phyloP scores from a whole-genome alignment of 2,113 vertebrate species.

The Hystrix cristata region DNA sequence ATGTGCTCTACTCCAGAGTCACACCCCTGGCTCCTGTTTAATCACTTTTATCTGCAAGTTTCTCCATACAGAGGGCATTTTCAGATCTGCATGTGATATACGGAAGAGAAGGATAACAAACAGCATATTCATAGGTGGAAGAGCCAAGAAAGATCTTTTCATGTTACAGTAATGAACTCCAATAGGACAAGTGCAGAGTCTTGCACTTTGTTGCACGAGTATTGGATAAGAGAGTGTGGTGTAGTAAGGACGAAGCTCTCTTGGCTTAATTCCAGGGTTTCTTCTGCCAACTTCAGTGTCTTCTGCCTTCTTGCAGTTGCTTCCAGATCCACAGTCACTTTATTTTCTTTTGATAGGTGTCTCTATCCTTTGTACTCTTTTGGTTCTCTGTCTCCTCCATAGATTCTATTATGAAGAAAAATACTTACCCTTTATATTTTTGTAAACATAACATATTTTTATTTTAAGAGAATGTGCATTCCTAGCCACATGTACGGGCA shows the following conservation, averaged over 20 bases:
- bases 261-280: neutral
- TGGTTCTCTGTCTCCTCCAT: neutral
- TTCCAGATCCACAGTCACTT: neutral
- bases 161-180: neutral
- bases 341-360: neutral
- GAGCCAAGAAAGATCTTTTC: neutral
- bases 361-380: neutral
- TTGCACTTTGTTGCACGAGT: neutral
- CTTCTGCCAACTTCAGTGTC: neutral
- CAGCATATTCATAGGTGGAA: neutral
- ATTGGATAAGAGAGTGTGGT: neutral
- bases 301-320: neutral
- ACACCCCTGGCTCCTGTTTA: neutral
- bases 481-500: neutral
- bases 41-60: neutral
- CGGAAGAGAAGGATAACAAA: neutral
- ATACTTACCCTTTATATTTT: neutral
- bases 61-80: neutral
- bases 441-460: neutral
- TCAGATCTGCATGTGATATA: neutral
- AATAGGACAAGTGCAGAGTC: neutral
- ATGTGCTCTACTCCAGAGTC: neutral
- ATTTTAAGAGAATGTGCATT: neutral
- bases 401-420: neutral
- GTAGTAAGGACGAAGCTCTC: neutral